Evolutionary conservation across 2,113 vertebrate genomes (phyloP).

Genomic region (Coregonus clupeaformis): DNA sequence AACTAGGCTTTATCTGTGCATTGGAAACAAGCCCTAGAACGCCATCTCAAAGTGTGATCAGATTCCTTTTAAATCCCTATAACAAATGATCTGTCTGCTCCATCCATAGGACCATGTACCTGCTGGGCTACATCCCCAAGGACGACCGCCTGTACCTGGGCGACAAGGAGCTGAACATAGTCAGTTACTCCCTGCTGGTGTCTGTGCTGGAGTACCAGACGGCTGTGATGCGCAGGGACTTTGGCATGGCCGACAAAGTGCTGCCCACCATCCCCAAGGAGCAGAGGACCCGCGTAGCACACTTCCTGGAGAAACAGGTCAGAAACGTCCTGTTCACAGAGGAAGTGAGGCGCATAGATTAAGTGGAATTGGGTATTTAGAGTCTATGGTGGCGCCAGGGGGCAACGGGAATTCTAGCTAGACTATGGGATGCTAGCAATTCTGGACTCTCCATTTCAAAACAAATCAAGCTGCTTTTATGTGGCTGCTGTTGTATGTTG

Average conservation of each 20-base stretch:
- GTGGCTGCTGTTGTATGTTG: too few species aligned
- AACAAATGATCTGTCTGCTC: neutral
- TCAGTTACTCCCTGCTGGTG: conserved; percentile 94
- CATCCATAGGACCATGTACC: conserved; percentile 90
- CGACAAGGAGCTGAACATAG: conserved; percentile 97
- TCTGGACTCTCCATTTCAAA: too few species aligned
- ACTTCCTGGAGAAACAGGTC: conserved; percentile 98
- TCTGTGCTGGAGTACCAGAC: conserved; percentile 98
- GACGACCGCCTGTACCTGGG: conserved; percentile 96
- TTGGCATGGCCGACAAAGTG: conserved; percentile 96
- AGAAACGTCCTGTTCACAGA: neutral
- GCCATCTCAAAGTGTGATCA: too few species aligned
- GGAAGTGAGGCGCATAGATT: too few species aligned
- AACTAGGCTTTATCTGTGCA: too few species aligned
- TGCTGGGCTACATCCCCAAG: conserved; percentile 97
- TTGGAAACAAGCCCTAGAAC: too few species aligned
- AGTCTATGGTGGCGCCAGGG: too few species aligned
- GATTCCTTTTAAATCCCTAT: too few species aligned
- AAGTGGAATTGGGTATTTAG: too few species aligned
- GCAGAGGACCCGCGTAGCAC: conserved; percentile 95
- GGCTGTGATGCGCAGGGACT: conserved; percentile 97
- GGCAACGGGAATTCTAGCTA: too few species aligned
- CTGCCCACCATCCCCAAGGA: conserved; percentile 98
- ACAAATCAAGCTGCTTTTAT: too few species aligned
- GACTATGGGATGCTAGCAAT: too few species aligned